Evolutionary conservation across 2,888 invertebrate species (phyloP).

Genomic region (Drosophila merina): DNA sequence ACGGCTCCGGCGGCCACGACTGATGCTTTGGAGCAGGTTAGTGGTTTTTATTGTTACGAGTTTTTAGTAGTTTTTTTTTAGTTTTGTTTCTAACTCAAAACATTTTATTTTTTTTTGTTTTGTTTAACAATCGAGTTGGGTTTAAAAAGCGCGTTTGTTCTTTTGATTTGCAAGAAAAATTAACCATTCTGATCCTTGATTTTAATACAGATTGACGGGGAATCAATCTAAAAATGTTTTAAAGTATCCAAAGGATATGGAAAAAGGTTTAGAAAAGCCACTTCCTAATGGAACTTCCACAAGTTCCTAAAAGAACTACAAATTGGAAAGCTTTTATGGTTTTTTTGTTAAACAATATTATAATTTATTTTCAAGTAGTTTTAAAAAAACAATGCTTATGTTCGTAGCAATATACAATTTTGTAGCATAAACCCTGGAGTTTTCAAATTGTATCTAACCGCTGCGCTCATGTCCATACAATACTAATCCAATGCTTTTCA

Average conservation of each 20-base stretch:
- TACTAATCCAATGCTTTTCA: slow-evolving; percentile 78
- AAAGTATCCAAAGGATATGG: too few relatives aligned
- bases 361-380: neutral
- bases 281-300: too few relatives aligned
- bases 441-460: slow-evolving; percentile 30
- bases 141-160: too few relatives aligned
- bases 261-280: too few relatives aligned
- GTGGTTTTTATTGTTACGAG: slow-evolving; percentile 2
- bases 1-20: slow-evolving; percentile 34
- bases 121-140: too few relatives aligned
- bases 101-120: too few relatives aligned
- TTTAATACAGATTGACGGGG: too few relatives aligned
- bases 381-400: neutral
- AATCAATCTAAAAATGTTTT: too few relatives aligned
- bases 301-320: too few relatives aligned
- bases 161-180: too few relatives aligned
- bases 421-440: neutral
- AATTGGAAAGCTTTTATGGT: too few relatives aligned
- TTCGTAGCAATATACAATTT: neutral
- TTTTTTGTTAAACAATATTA: neutral
- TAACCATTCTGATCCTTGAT: too few relatives aligned
- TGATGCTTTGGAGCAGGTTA: slow-evolving; percentile 65
- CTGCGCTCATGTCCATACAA: slow-evolving; percentile 65
- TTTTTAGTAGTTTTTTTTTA: neutral
- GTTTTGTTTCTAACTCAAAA: neutral